Base-by-base conservation (phyloP, 2,113 vertebrate species). In the Narcine bancroftii region DNA sequence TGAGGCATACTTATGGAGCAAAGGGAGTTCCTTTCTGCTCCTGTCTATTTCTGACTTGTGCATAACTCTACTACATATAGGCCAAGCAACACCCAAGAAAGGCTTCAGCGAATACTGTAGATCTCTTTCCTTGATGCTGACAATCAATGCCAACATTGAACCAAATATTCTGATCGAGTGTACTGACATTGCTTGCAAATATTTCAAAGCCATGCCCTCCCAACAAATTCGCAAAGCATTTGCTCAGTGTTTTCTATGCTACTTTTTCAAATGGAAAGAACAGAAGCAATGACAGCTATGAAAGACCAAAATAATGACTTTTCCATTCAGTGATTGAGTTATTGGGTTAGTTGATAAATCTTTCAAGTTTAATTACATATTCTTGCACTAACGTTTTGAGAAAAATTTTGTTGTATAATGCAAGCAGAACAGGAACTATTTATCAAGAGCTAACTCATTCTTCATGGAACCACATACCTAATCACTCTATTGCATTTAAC, bases 331-430 rank as follows among this genome's bases (percentile, higher is more conserved):
- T 87, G 81, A 36, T 21, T 87, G 1, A 63, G 50, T 36, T 63
- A 60, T 63, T n/a, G 50, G 24, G 53, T 87, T 87, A n/a, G 33
- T 87, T 87, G 39, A 47, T 91, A 69, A 91, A 91, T 91, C 36
- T 69, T 39, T 39, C 60, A 45, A 45, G 24, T 69, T 69, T 91
- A 65, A 69, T 69, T 45, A 39, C 65, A 71, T 65, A 17, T 45
- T 71, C 89, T 45, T 91, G 89, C 45, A 33, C 10, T 11, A 69
- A 71, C 24, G 29, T 45, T 5, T 33, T 39, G 56, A 91, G 87
- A 45, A 69, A 63, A 91, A 63, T 69, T 56, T 39, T 60, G 53
- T 87, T 60, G 53, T 69, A 69, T 6, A 45, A 65, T 45, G 5
- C n/a, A 69, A 36, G 29, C 26, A 39, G 87, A 42, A 21, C 45